Percentiles rank a stretch among this genome's conserved stretches.
phyloP scores from a whole-genome alignment of 2,113 vertebrate genomes.

The Dolichallabes microphthalmus region DNA sequence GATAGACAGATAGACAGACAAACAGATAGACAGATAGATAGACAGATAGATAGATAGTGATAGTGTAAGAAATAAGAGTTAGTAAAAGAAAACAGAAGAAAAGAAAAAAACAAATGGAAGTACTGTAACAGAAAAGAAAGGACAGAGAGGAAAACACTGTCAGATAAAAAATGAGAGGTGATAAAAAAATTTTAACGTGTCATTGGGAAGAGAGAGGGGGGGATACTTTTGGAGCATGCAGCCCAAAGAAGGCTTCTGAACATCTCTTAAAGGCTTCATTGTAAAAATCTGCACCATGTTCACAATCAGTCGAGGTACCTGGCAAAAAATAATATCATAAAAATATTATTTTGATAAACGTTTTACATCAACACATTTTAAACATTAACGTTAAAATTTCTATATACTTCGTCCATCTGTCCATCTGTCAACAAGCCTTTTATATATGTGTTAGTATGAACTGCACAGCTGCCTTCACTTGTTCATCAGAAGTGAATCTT shows the following conservation, averaged over 20 bases:
- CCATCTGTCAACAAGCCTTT: no score
- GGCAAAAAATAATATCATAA: constrained; percentile 17
- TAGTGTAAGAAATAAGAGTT: neutral
- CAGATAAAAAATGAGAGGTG: neutral
- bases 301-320: constrained; percentile 68
- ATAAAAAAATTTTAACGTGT: neutral
- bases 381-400: no score
- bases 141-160: neutral
- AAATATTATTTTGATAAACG: neutral
- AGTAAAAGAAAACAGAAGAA: neutral
- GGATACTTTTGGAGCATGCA: constrained; percentile 63
- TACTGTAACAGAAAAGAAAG: neutral
- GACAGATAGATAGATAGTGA: neutral
- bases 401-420: no score
- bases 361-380: no score
- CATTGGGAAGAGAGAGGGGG: neutral
- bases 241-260: constrained; percentile 53
- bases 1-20: neutral
- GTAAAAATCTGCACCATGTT: constrained; percentile 67
- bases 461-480: no score
- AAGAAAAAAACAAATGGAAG: neutral
- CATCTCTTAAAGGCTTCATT: constrained; percentile 61
- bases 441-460: no score
- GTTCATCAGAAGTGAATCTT: no score
- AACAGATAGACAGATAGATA: constrained; percentile 1